Evolutionary conservation across 2,797 vertebrate genomes (phyloP), one percentile per base, ranked within the genome.

Genomic region (Nothura maculosa): DNA sequence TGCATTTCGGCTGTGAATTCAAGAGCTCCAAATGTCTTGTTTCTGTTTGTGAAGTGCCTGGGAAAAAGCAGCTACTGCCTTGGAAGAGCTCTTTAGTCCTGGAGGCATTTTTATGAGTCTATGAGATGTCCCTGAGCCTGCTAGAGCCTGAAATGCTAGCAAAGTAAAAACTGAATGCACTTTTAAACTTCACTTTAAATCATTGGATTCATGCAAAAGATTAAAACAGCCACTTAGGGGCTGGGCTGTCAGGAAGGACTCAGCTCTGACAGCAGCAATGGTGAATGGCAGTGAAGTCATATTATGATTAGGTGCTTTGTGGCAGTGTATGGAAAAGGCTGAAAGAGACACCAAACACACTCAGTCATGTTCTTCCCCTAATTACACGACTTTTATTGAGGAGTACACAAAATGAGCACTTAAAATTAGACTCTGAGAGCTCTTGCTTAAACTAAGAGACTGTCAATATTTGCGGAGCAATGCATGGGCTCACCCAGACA

Each of bases 381-480:
- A 89, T 70, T 89, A 78, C 48, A 30, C 30, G 48, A 88, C 27
- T 95, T 92, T 77, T 86, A 68, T 74, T 22, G 72, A 88, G 67
- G n/a, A 87, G 87, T 73, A 76, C 20, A 68, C 74, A 87, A 84
- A 92, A 89, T 0, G 6, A 94, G 80, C 82, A 70, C 89, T 95
- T 89, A 92, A 89, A 94, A 95, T 95, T 74, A 93, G 63, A 58
- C n/a, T 90, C 40, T 55, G 74, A 96, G 92, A 89, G 92, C 94
- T 82, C 94, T 95, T 88, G 74, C 82, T 94, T 67, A 87, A 83
- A 86, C 50, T 68, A 93, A 94, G 95, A 93, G 93, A 89, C 82
- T 80, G 94, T 89, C 87, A 94, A 87, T 94, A 93, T 95, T 95
- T 94, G 83, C 77, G 75, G 88, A 94, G 74, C 0, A 3, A 57